Base-by-base conservation (phyloP, 1,140 invertebrate genomes). In the Globodera rostochiensis region DNA sequence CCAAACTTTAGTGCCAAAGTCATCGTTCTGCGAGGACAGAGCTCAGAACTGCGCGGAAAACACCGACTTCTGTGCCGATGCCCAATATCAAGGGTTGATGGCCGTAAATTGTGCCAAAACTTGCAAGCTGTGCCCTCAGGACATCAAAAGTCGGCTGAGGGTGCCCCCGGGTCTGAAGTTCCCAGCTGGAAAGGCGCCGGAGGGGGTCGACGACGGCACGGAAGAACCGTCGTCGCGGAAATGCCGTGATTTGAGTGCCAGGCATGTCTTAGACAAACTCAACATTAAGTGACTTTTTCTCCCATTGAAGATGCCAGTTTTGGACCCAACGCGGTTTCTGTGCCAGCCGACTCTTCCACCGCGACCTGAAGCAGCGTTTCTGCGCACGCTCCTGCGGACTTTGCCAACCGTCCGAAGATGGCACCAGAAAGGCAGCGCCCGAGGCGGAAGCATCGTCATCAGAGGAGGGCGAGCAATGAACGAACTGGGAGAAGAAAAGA, bases 251-350 rank as follows among this genome's bases (percentile, higher is more conserved):
- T 69, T 69, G 47, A 78, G 77, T 50, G 25, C 49, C 11, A 66
- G 77, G 77, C 47, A 76, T 25, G 8, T 8, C 9, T 19, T 19
- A 4, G 4, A 15, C 64, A 15, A 53, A 46, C 64, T 13, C 15
- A 6, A 67, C 13, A 50, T 47, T 9, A 36, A 13, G 25, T 75
- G 21, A 45, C 7, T 4, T 66, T 70, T n/a, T 25, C n/a, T n/a
- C 19, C 47, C 21, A 9, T 66, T 46, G 19, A 15, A 78, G 77
- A 36, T 78, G 77, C 49, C n/a, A 70, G 46, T 64, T 45, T 2
- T 78, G 77, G 77, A 64, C 77, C 4, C n/a, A 78, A 70, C 77
- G 49, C 6, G 77, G 77, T 46, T 78, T 78, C 50, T 78, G 77
- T 49, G n/a, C 36, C 4, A 78, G 50, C 50, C 25, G 36, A 45